Percentiles rank a stretch among this genome's conserved stretches.
Evolutionary conservation across 2,797 vertebrate species (phyloP).

Genomic region (Petrocephalus sullivani): DNA sequence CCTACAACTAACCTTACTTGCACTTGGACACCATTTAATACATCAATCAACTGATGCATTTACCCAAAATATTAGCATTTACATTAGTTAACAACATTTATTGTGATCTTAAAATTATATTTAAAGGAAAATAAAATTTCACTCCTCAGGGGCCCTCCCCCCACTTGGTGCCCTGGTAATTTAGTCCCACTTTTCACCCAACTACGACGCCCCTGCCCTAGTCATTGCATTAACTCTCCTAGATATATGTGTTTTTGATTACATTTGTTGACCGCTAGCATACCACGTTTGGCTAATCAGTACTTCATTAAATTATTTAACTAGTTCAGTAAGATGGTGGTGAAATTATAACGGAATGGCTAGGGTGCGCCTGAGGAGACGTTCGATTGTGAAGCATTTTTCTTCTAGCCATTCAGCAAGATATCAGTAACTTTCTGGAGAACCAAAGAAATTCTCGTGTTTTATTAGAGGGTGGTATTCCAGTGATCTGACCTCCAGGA

Average conservation of each 20-base stretch:
- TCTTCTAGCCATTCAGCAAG: background rate
- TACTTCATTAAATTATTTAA: background rate
- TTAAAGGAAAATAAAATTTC: too few species aligned
- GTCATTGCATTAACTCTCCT: background rate
- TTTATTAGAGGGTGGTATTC: background rate
- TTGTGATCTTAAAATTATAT: too few species aligned
- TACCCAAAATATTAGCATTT: too few species aligned
- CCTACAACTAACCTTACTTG: too few species aligned
- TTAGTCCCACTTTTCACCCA: too few species aligned
- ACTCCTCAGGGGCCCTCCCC: too few species aligned
- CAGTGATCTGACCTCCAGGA: background rate
- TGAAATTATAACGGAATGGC: background rate
- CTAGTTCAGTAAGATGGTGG: background rate
- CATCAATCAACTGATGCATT: too few species aligned
- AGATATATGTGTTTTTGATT: background rate
- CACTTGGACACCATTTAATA: too few species aligned
- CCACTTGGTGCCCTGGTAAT: too few species aligned
- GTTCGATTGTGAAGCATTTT: background rate
- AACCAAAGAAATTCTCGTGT: background rate
- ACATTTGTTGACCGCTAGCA: background rate
- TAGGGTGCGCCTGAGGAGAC: background rate
- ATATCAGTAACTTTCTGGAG: background rate
- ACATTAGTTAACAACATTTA: too few species aligned
- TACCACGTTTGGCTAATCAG: background rate
- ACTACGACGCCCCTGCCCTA: too few species aligned